Evolutionary conservation across 2,113 vertebrate genomes (phyloP), one percentile per base, ranked within the genome.

Genomic region (Poecile atricapillus): DNA sequence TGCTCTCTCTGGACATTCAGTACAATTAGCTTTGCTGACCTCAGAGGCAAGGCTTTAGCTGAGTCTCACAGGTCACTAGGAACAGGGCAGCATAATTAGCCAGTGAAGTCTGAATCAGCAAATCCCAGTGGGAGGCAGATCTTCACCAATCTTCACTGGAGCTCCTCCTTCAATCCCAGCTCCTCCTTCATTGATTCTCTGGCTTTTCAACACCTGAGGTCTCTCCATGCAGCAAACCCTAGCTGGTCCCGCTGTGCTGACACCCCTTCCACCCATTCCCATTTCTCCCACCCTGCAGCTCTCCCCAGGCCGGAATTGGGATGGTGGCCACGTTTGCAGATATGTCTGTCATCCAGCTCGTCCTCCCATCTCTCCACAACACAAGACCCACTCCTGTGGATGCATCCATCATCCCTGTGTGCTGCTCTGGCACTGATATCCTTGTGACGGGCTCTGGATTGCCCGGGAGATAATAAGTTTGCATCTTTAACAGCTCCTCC

Each of bases 331-430:
- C 3, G 0, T 71, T 43, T 75, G 37, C 33, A 81, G 91, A 41
- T 0, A 0, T 1, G 16, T 73, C 89, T 86, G 46, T 70, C 83
- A 60, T 16, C 5, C 0, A 43, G 88, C 67, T 86, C 4, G 0
- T 70, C 82, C 65, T 83, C 17, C 64, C 67, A 87, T 88, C 76
- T 35, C 76, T 89, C 52, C 18, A 10, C 6, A 67, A 12, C 2
- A 7, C 15, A 0, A 53, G 39, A 30, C 37, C 73, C 30, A 13
- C 0, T 2, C 11, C 1, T 25, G 7, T 2, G 19, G 31, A 5
- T 9, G 20, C 80, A 80, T 89, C 68, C 76, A 71, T 94, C 89
- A 78, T 56, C 50, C 30, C 86, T 20, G 1, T 67, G 69, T 41
- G 77, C 96, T 74, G 59, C 83, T 59, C 52, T 67, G 90, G 74